Conservation (phyloP, 2,888 invertebrate genomes). For the Parnassius mnemosyne region DNA sequence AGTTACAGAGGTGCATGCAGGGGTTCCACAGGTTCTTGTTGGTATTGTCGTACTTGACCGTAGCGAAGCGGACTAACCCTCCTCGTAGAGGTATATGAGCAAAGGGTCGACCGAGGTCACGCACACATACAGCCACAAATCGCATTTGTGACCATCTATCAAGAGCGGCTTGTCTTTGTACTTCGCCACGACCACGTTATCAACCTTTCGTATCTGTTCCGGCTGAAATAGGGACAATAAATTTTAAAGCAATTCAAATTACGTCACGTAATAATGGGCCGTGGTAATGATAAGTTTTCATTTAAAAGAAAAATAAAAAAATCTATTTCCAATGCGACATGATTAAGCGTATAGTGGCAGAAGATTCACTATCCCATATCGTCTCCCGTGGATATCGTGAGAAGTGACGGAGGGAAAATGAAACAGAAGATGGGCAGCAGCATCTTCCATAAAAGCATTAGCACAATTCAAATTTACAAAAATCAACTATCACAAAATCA, state of each 20-base stretch:
- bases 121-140: slow-evolving; percentile 95
- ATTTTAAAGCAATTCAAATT: neutral
- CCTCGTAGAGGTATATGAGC: slow-evolving; percentile 96
- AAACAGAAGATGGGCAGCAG: too few species aligned
- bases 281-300: too few species aligned
- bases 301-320: too few species aligned
- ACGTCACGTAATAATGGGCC: too few species aligned
- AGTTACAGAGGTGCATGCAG: slow-evolving; percentile 98
- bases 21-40: slow-evolving; percentile 97
- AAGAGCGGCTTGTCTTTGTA: slow-evolving; percentile 92
- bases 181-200: slow-evolving; percentile 93
- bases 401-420: too few species aligned
- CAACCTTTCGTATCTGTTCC: slow-evolving; percentile 94
- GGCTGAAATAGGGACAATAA: slow-evolving; percentile 79
- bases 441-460: too few species aligned
- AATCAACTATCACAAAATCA: too few species aligned
- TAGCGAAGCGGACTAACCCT: slow-evolving; percentile 97
- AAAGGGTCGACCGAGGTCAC: slow-evolving; percentile 97
- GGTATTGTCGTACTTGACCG: slow-evolving; percentile 95
- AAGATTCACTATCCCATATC: too few species aligned
- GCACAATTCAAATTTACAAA: too few species aligned
- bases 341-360: too few species aligned
- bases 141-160: slow-evolving; percentile 97
- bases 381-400: too few species aligned
- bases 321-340: too few species aligned